These are phyloP conservation scores for Miniopterus natalensis DNA, from an alignment of 2,113 vertebrate species.

Conservation along the genomic window DNA sequence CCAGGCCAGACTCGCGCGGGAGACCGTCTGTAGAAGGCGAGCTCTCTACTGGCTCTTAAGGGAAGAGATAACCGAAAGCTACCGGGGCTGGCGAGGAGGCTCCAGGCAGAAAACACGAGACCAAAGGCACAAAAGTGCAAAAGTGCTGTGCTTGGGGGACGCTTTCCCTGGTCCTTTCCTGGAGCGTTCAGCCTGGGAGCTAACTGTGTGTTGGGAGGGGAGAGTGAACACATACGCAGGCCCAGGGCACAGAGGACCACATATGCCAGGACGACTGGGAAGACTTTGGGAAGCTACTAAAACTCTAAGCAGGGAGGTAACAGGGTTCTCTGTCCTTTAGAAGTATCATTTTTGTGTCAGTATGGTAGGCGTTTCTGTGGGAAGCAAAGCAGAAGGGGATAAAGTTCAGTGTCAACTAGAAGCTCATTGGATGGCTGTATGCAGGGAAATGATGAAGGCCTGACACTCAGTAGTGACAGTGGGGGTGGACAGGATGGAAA, in stretches of 20 bases:
- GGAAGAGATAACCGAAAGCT: not conserved
- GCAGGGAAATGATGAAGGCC: not conserved
- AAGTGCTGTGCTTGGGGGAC: not conserved
- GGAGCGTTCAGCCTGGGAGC: not conserved
- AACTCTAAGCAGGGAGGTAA: not conserved
- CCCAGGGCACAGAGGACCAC: not conserved
- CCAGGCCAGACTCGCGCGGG: not conserved
- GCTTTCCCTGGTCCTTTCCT: not conserved
- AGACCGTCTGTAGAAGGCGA: not conserved
- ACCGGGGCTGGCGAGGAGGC: too few species aligned
- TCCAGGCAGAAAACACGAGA: not conserved
- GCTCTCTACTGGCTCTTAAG: not conserved
- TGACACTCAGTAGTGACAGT: not conserved
- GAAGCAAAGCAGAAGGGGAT: not conserved
- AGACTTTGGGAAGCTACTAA: not conserved
- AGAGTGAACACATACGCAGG: not conserved
- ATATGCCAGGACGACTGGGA: too few species aligned
- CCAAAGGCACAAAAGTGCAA: not conserved
- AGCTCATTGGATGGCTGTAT: not conserved
- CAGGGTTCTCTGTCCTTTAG: not conserved
- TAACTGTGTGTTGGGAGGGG: too few species aligned
- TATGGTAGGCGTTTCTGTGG: not conserved
- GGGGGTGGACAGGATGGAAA: not conserved
- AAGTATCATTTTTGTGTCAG: not conserved
- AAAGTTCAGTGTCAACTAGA: not conserved